A percentile compares a stretch with the other conserved stretches of the same genome.
Evolutionary conservation across 37 sponge, comb jelly and placozoan genomes (phyloP).

Genomic region (Amphimedon queenslandica): DNA sequence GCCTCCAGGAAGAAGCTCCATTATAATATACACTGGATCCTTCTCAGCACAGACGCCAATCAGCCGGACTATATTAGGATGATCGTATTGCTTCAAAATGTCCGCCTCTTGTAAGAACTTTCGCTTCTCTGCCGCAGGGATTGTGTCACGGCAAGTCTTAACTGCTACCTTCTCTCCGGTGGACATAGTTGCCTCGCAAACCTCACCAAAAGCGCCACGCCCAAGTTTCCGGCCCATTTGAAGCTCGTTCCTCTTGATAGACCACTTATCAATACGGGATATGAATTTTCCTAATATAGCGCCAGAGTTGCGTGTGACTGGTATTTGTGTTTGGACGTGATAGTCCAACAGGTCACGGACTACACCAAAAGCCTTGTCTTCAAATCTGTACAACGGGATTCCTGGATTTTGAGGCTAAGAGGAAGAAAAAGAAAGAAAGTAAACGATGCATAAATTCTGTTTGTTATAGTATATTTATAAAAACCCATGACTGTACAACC

Average conservation of each 20-base stretch:
- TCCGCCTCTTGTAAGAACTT: constrained; percentile 91
- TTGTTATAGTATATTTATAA: no score
- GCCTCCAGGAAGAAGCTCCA: constrained; percentile 95
- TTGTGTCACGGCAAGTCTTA: constrained; percentile 74
- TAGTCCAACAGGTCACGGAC: constrained; percentile 59
- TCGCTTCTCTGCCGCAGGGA: constrained; percentile 57
- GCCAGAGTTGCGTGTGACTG: constrained; percentile 51
- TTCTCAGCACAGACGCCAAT: constrained; percentile 84
- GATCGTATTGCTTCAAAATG: constrained; percentile 88
- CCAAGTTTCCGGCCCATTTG: constrained; percentile 48
- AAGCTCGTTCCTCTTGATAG: constrained; percentile 27
- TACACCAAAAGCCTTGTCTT: constrained; percentile 43
- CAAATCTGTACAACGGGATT: constrained; percentile 53
- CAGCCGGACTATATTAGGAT: constrained; percentile 90
- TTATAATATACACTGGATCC: constrained; percentile 88
- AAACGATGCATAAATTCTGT: no score
- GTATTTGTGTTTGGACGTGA: constrained; percentile 26
- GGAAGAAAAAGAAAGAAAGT: background rate
- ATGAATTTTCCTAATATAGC: constrained; percentile 28
- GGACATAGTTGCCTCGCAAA: constrained; percentile 56
- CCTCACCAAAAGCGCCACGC: constrained; percentile 90
- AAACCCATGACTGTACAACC: no score
- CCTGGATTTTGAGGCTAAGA: constrained; percentile 14
- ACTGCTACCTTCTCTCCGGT: constrained; percentile 59
- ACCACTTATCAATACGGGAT: constrained; percentile 59